Evolutionary conservation across 2,888 invertebrate species (phyloP), one percentile per base, ranked within the genome.

Genomic region (Drosophila yooni): DNA sequence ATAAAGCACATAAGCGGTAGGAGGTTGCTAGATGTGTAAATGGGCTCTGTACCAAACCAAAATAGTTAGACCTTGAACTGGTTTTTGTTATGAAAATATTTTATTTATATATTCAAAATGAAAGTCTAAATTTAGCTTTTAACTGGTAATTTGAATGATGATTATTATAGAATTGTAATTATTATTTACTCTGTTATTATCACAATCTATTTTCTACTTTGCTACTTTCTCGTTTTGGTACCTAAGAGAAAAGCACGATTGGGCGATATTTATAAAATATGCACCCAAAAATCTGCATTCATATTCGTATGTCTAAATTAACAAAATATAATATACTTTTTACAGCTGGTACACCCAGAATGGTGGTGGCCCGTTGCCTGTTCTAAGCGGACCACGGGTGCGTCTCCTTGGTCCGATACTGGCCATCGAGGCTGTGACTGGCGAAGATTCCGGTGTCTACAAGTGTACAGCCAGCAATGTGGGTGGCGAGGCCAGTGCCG

Each of bases 401-500:
- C 94, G 96, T 31, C 94, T 96, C 54, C 93, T 96, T 1, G 96
- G 96, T 0, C 95, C 96, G 0, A 95, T 96, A 33, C 91, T 96
- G 54, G 95, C 96, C 11, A 95, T 96, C 70, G 96, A 96, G 92
- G 95, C 96, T 8, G 96, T 96, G 15, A 95, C 95, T 2, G 93
- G 95, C 21, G 96, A 96, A 88, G 96, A 96, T 91, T 94, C 95
- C 38, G 96, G 96, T 6, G 90, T 92, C 52, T 96, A 96, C 92
- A 94, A 96, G 70, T 96, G 96, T 91, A 94, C 95, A 2, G 95
- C 96, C 2, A 94, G 95, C 46, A 96, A 96, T 92, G 94, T 95
- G 50, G 96, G 95, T 10, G 96, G 96, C 8, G 96, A 96, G 91
- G 95, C 95, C 0, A 95, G 95, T 81, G 95, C 95, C 10, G 96